phyloP scores from a whole-genome alignment of 2,888 invertebrate species.

The Sinhomidia bicolor region DNA sequence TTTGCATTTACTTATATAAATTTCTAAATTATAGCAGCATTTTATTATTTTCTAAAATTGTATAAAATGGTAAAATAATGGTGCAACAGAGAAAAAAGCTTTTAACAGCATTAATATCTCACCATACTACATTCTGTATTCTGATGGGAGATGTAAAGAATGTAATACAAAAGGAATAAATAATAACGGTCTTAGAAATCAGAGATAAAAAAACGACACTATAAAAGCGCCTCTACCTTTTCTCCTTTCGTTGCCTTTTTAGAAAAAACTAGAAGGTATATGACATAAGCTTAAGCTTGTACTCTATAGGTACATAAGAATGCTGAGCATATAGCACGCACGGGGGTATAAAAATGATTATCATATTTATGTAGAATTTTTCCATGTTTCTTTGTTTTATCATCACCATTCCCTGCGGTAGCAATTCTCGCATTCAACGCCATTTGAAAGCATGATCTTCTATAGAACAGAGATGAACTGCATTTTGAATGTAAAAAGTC shows the following conservation, averaged over 20 bases:
- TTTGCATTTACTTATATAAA: too few species aligned
- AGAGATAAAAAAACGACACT: too few species aligned
- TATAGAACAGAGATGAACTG: neutral
- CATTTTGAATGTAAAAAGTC: constrained; percentile 27
- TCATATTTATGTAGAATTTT: neutral
- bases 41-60: too few species aligned
- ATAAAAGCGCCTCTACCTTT: too few species aligned
- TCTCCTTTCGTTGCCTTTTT: too few species aligned
- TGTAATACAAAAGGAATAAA: neutral
- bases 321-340: too few species aligned
- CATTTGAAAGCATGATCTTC: neutral
- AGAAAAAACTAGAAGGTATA: too few species aligned
- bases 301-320: too few species aligned
- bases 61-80: neutral
- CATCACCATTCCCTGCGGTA: too few species aligned
- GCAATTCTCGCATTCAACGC: constrained; percentile 1
- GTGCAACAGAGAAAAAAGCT: neutral
- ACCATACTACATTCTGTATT: neutral
- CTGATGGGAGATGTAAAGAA: neutral
- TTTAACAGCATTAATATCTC: neutral
- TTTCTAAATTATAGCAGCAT: too few species aligned
- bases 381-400: constrained; percentile 1
- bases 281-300: too few species aligned
- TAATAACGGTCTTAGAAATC: neutral
- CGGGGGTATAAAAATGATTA: neutral